These are phyloP conservation scores for Campoletis sonorensis DNA, from an alignment of 1,140 invertebrate species.

Conservation along the genomic window DNA sequence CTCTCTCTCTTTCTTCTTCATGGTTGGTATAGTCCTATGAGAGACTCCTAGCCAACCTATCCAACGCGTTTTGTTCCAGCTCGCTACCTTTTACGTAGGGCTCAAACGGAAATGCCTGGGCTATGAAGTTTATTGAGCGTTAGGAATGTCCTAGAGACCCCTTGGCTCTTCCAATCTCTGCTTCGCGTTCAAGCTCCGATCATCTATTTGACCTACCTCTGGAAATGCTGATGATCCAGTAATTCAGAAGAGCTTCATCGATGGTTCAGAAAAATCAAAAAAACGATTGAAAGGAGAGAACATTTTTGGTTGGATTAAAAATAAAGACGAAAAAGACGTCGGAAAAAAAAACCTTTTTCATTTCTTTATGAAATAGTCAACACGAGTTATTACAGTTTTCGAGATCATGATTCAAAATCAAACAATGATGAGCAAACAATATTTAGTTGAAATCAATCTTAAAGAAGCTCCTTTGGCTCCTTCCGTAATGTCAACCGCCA, in stretches of 20 bases:
- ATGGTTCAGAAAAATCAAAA: background rate
- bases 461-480: background rate
- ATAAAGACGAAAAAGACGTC: too few species aligned
- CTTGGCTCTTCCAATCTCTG: background rate
- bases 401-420: too few species aligned
- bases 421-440: background rate
- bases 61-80: constrained; percentile 30
- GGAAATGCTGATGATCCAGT: background rate
- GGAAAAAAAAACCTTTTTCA: too few species aligned
- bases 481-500: background rate
- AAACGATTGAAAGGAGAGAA: too few species aligned
- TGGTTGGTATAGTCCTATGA: background rate
- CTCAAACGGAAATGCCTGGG: constrained; percentile 17
- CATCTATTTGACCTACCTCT: background rate
- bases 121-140: constrained; percentile 42
- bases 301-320: too few species aligned
- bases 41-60: constrained; percentile 13
- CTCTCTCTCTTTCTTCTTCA: background rate
- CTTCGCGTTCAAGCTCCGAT: background rate
- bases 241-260: background rate
- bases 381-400: too few species aligned
- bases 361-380: too few species aligned
- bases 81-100: constrained; percentile 34
- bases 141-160: constrained; percentile 20
- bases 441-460: background rate